Percentiles rank a stretch among this genome's conserved stretches.
phyloP scores from a whole-genome alignment of 64 coral and sea anemone species.

The Montipora cactus region DNA sequence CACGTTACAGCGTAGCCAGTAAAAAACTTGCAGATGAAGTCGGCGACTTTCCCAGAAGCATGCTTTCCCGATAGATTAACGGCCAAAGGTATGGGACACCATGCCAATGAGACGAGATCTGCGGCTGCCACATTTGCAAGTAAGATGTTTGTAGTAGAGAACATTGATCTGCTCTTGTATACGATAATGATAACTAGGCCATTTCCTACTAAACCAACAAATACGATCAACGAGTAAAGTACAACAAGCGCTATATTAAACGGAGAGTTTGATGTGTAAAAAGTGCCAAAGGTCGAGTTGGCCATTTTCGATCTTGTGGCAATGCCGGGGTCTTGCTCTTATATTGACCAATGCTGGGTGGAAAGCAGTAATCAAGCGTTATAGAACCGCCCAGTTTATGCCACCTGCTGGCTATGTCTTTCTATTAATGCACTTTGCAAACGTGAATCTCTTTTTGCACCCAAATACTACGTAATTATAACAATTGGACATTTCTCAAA shows the following conservation, averaged over 20 bases:
- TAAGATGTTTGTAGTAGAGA: slow-evolving; percentile 75
- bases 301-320: neutral
- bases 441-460: no score
- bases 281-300: neutral
- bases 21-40: slow-evolving; percentile 54
- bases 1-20: slow-evolving; percentile 27
- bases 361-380: no score
- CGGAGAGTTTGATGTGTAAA: neutral
- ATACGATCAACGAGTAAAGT: slow-evolving; percentile 20
- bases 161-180: slow-evolving; percentile 49
- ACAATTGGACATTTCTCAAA: no score
- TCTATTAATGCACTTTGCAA: no score
- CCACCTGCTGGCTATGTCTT: no score
- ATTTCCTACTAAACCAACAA: slow-evolving; percentile 63
- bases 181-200: slow-evolving; percentile 66
- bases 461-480: no score
- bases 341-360: no score
- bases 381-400: no score
- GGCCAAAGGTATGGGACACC: slow-evolving; percentile 37
- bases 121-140: slow-evolving; percentile 71
- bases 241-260: slow-evolving; percentile 3
- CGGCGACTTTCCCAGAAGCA: neutral
- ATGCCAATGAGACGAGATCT: slow-evolving; percentile 58
- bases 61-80: neutral
- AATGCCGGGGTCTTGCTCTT: no score